Conservation (phyloP, 2,797 vertebrate genomes). For the Lutjanus campechanus region DNA sequence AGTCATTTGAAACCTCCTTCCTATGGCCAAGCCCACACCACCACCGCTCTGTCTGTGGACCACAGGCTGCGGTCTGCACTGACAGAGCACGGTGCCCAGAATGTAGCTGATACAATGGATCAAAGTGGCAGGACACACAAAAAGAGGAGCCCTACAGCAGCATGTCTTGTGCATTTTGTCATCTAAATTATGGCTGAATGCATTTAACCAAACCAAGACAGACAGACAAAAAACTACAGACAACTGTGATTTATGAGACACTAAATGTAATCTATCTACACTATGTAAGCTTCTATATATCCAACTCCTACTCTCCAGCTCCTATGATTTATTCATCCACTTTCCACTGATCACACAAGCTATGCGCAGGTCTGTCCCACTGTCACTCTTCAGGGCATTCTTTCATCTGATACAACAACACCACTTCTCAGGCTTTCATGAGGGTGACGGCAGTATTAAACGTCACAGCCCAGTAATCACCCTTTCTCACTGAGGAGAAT, state of each 20-base stretch:
- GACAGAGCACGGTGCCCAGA: conserved; percentile 1
- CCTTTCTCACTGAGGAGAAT: conserved; percentile 32
- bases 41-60: conserved; percentile 10
- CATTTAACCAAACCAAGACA: conserved; percentile 6
- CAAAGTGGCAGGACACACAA: conserved; percentile 44
- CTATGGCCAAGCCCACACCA: conserved; percentile 25
- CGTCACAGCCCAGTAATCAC: conserved; percentile 49
- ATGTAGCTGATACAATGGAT: conserved; percentile 47
- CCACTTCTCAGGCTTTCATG: conserved; percentile 62
- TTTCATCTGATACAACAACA: conserved; percentile 65
- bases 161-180: conserved; percentile 20
- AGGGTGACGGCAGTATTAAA: conserved; percentile 37
- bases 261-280: conserved; percentile 17
- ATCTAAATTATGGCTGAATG: conserved; percentile 21
- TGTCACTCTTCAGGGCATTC: conserved; percentile 28
- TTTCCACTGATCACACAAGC: conserved; percentile 74
- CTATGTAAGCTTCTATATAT: not conserved
- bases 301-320: conserved; percentile 34
- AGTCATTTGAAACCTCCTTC: conserved; percentile 59
- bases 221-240: not conserved
- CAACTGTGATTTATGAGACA: conserved; percentile 23
- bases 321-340: conserved; percentile 82
- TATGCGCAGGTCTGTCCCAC: conserved; percentile 45
- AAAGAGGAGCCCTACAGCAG: not conserved
- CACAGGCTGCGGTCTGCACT: conserved; percentile 3